Evolutionary conservation across 2,888 invertebrate genomes (phyloP), one percentile per base, ranked within the genome.

Genomic region (Neocrepidodera transversa): DNA sequence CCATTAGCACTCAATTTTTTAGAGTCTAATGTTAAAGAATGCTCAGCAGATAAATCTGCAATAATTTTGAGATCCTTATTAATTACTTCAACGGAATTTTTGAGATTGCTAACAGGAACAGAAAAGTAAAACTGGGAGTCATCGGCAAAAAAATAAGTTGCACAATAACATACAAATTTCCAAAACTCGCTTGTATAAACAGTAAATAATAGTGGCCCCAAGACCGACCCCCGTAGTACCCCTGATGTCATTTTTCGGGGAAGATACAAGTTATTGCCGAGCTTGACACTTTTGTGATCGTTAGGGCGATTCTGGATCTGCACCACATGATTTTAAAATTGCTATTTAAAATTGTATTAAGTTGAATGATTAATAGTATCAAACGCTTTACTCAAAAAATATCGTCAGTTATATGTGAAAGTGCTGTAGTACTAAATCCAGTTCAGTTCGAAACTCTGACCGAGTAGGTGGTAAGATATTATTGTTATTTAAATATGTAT

Each of bases 201-300:
- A 2, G 40, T 40, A 7, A 40, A 40, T n/a, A 40, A 17, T 40
- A 17, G 5, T 7, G 40, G 40, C 4, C 40, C 40, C 38, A 38
- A 38, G 6, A 38, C 11, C 10, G 38, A 38, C 6, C 38, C 38
- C 38, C 13, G 38, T 8, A 14, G 14, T 4, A 38, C 38, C 13
- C 16, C 14, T 14, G 38, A 38, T 5, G 16, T 5, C 38, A 38
- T 14, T 3, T 35, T 11, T 35, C 35, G 35, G 10, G n/a, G 4
- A 35, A 35, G 35, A 35, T 4, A 35, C n/a, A 35, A 35, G n/a
- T 35, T 35, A 35, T 35, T 35, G 11, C 38, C 38, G 2, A 38
- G 7, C 16, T 38, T 38, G 14, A 14, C 38, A 38, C 11, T n/a
- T 38, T 38, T 38, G 16, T 5, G 13, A 5, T 38, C 38, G 13